phyloP scores from a whole-genome alignment of 1,140 invertebrate species.

The Dendroctonus ponderosae region DNA sequence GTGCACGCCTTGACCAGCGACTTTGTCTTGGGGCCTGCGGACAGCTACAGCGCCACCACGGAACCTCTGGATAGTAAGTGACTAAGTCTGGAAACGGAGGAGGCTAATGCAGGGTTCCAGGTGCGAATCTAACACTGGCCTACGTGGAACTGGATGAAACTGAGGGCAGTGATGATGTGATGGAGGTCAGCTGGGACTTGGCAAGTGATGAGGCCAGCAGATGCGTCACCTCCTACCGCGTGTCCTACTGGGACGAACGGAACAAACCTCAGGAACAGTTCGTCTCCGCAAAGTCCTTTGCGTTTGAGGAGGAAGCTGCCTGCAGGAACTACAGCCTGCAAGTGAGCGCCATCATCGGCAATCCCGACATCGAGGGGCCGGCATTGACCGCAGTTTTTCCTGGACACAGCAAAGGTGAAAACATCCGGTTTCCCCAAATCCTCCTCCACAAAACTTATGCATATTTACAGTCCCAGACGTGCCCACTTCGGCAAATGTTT shows the following conservation, averaged over 20 bases:
- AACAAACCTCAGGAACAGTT: constrained; percentile 8
- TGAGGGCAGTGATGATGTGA: background rate
- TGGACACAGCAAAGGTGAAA: background rate
- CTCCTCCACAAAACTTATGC: background rate
- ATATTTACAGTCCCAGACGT: constrained; percentile 1
- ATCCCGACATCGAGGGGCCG: constrained; percentile 9
- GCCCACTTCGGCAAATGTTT: background rate
- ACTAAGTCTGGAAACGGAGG: background rate
- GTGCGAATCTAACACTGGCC: background rate
- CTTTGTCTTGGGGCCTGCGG: constrained; percentile 6
- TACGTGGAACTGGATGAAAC: background rate
- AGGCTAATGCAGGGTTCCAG: background rate
- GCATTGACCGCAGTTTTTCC: background rate
- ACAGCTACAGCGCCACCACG: background rate
- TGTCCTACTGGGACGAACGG: constrained; percentile 16
- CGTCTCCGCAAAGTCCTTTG: constrained; percentile 1
- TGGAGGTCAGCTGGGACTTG: constrained; percentile 4
- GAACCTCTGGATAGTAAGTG: background rate
- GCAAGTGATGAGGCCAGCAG: background rate
- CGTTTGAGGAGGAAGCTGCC: background rate
- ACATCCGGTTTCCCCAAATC: background rate
- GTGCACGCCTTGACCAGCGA: constrained; percentile 9
- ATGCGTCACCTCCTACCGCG: constrained; percentile 13
- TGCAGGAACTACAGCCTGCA: constrained; percentile 17
- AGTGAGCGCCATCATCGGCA: constrained; percentile 8